Evolutionary conservation across 2,888 invertebrate species (phyloP).

Genomic region (Tricholauxania praeusta): DNA sequence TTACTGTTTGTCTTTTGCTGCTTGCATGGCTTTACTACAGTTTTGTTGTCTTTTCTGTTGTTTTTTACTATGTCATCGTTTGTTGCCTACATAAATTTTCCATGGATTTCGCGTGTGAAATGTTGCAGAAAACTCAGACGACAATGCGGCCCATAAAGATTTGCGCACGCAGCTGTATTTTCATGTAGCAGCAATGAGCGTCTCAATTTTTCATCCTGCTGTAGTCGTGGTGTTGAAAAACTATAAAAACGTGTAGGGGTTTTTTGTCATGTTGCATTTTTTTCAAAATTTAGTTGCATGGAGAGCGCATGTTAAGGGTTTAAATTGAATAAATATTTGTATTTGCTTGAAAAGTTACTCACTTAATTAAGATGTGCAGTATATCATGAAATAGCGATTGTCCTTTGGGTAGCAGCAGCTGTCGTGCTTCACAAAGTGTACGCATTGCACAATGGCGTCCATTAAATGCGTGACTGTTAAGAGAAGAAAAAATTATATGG

Average conservation of each 20-base stretch:
- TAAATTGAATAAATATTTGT: too few relatives aligned
- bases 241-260: constrained; percentile 1
- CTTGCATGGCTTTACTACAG: background rate
- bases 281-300: too few relatives aligned
- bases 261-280: too few relatives aligned
- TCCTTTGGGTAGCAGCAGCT: constrained; percentile 72
- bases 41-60: background rate
- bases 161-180: constrained; percentile 53
- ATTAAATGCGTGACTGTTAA: constrained; percentile 56
- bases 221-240: constrained; percentile 28
- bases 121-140: constrained; percentile 60
- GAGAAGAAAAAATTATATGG: background rate
- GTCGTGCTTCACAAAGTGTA: constrained; percentile 77
- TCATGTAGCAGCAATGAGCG: constrained; percentile 39
- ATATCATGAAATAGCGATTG: constrained; percentile 77
- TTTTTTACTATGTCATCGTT: background rate
- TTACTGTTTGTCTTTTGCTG: background rate
- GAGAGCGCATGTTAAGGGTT: too few relatives aligned
- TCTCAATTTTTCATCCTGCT: constrained; percentile 41
- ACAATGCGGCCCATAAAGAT: constrained; percentile 60
- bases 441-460: constrained; percentile 72
- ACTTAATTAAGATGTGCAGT: constrained; percentile 75
- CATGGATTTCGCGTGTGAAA: constrained; percentile 50
- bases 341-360: constrained; percentile 51
- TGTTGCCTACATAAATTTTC: constrained; percentile 34